Conservation (phyloP, 2,797 vertebrate species). For the Tangara arthus region DNA sequence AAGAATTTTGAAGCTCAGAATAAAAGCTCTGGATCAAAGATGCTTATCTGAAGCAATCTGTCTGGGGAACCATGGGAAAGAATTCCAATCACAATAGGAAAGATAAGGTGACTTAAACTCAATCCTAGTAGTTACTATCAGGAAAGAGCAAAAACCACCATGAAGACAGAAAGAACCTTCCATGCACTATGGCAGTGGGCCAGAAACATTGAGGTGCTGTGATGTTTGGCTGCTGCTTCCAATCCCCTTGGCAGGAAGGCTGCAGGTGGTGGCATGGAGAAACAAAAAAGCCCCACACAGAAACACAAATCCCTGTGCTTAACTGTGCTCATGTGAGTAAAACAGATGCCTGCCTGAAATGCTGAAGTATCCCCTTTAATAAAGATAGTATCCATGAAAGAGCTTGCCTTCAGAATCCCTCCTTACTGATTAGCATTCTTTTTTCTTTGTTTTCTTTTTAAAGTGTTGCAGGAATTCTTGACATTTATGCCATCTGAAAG, state of each 20-base stretch:
- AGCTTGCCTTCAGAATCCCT: not conserved
- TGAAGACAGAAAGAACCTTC: not conserved
- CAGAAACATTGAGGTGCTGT: not conserved
- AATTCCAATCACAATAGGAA: not conserved
- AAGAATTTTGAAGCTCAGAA: not conserved
- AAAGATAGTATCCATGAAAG: not conserved
- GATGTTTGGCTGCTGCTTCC: not conserved
- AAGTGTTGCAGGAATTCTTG: not conserved
- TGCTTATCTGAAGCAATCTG: not conserved
- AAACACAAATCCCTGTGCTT: not conserved
- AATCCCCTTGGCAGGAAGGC: not conserved
- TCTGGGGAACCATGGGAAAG: not conserved
- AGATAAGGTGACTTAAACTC: not conserved
- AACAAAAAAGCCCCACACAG: not conserved
- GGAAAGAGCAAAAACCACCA: not conserved
- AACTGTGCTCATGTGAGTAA: not conserved
- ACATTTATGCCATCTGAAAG: not conserved
- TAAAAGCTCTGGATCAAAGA: not conserved
- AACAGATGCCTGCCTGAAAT: not conserved
- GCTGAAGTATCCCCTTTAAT: not conserved
- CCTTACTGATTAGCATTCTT: not conserved
- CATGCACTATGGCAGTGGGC: too few species aligned
- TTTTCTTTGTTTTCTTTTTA: not conserved
- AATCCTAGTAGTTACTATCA: not conserved
- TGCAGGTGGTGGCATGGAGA: fast-evolving